phyloP scores from a whole-genome alignment of 1,140 invertebrate species.

The Zelostemma sp. region DNA sequence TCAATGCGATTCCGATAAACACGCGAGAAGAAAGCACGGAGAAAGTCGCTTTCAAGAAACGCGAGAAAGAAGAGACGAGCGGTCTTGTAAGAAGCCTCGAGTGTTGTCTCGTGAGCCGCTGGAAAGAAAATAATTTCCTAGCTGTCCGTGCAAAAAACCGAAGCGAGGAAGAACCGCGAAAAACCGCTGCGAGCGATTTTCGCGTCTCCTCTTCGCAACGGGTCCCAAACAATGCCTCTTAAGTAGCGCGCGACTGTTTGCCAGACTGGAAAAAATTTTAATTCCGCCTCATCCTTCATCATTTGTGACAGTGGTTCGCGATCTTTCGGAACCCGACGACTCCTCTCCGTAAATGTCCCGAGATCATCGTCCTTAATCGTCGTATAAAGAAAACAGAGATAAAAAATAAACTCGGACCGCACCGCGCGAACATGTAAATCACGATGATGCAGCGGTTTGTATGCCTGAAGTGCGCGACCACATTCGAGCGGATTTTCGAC shows the following conservation, averaged over 20 bases:
- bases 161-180: slow-evolving; percentile 7
- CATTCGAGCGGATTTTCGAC: slow-evolving; percentile 17
- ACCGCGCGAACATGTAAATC: slow-evolving; percentile 12
- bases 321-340: slow-evolving; percentile 6
- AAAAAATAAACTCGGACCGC: slow-evolving; percentile 13
- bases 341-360: slow-evolving; percentile 16
- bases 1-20: no score
- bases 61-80: slow-evolving; percentile 14
- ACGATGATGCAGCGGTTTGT: slow-evolving; percentile 10
- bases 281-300: slow-evolving; percentile 15
- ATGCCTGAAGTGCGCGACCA: slow-evolving; percentile 7
- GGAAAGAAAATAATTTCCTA: slow-evolving; percentile 40
- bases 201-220: slow-evolving; percentile 21
- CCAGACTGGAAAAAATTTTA: slow-evolving; percentile 27
- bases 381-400: slow-evolving; percentile 5
- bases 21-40: background rate
- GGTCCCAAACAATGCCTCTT: slow-evolving; percentile 33
- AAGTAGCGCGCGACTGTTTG: slow-evolving; percentile 11
- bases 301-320: no score
- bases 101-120: slow-evolving; percentile 12
- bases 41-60: slow-evolving; percentile 29
- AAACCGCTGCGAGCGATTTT: slow-evolving; percentile 27
- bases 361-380: slow-evolving; percentile 18
- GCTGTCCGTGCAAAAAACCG: slow-evolving; percentile 20
- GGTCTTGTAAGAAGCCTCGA: slow-evolving; percentile 26